Conservation (phyloP, 2,113 vertebrate genomes). For the Stegostoma tigrinum region DNA sequence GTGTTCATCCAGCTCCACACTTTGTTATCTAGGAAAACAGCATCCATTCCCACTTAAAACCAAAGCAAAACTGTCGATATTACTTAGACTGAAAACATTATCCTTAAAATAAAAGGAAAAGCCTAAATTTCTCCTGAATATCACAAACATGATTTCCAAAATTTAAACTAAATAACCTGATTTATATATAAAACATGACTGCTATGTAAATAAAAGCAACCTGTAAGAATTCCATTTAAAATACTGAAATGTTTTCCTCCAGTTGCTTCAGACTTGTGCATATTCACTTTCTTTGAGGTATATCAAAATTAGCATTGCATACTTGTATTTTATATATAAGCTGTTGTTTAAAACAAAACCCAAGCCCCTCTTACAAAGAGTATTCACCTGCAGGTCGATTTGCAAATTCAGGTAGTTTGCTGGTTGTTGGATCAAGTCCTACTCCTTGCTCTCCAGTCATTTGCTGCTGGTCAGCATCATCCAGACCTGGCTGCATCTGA, state of each 20-base stretch:
- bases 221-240: neutral
- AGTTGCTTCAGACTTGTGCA: neutral
- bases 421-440: conserved; percentile 68
- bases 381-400: conserved; percentile 74
- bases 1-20: no score
- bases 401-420: conserved; percentile 81
- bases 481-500: conserved; percentile 61
- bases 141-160: neutral
- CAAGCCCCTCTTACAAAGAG: neutral
- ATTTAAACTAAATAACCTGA: neutral
- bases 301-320: neutral
- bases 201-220: neutral
- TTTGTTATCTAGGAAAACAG: no score
- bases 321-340: neutral
- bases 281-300: neutral
- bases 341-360: neutral
- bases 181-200: neutral
- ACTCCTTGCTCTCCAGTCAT: conserved; percentile 76
- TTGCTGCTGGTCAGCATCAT: conserved; percentile 74
- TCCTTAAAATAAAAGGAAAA: neutral
- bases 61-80: neutral
- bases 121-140: neutral
- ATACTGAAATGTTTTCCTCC: neutral
- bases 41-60: neutral
- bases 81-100: neutral